Conservation (phyloP, 2,888 invertebrate genomes). For the Nemurella pictetii region DNA sequence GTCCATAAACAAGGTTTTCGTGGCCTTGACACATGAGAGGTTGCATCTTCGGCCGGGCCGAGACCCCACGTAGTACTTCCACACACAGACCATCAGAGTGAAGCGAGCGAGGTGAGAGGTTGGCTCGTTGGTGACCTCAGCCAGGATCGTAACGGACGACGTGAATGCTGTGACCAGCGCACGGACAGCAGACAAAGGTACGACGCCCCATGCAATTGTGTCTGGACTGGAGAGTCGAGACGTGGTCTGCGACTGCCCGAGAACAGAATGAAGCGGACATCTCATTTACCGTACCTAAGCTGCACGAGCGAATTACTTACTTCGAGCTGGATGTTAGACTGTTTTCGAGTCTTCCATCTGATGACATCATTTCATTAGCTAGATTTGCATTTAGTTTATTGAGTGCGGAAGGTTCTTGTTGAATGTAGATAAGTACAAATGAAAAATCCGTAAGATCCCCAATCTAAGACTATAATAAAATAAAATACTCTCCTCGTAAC, state of each 20-base stretch:
- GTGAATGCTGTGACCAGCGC: neutral
- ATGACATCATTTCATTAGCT: neutral
- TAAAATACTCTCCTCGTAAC: no score
- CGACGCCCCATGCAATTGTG: neutral
- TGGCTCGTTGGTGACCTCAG: neutral
- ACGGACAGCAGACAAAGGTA: neutral
- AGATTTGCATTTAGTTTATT: no score
- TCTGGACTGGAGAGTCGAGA: neutral
- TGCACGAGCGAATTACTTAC: neutral
- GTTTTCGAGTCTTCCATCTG: neutral
- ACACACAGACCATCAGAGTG: no score
- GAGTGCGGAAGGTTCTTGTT: no score
- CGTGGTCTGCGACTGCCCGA: neutral
- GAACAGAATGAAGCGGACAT: neutral
- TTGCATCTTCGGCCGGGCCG: no score
- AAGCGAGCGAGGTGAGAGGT: slow-evolving; percentile 1
- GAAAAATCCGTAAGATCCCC: no score
- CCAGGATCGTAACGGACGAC: neutral
- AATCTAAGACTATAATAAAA: no score
- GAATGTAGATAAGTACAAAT: no score
- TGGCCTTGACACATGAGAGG: neutral
- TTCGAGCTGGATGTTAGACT: neutral
- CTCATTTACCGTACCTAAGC: neutral
- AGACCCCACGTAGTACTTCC: neutral
- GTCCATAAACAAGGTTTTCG: neutral